These are phyloP conservation scores for Mesorhabditis spiculigera DNA, from an alignment of 2,888 invertebrate genomes.

Conservation along the genomic window DNA sequence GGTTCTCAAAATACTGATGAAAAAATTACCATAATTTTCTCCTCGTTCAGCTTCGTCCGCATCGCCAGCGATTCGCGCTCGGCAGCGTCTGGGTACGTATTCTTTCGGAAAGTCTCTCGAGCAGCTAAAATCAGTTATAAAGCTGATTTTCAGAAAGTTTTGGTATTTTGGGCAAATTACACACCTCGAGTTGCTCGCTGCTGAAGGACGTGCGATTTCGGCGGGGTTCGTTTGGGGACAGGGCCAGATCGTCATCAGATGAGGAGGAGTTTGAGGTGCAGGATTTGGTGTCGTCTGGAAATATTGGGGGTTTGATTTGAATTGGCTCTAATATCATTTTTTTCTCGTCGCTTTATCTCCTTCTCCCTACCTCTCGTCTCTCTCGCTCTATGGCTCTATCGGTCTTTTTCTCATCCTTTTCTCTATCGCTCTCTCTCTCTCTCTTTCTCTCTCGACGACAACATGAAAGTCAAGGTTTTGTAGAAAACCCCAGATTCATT, in stretches of 20 bases:
- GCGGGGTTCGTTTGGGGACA: constrained; percentile 14
- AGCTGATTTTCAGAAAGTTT: no score
- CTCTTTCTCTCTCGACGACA: no score
- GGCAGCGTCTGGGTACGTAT: constrained; percentile 92
- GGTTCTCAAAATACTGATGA: background rate
- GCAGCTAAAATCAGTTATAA: constrained; percentile 69
- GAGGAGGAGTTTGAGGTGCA: constrained; percentile 19
- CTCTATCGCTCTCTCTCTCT: no score
- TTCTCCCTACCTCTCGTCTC: no score
- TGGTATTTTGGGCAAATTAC: background rate
- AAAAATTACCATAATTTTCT: constrained; percentile 78
- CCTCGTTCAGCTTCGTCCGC: constrained; percentile 84
- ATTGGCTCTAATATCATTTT: no score
- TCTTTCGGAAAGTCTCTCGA: constrained; percentile 87
- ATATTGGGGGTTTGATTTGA: background rate
- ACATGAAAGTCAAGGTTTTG: no score
- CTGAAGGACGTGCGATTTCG: constrained; percentile 89
- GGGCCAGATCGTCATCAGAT: constrained; percentile 22
- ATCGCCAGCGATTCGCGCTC: constrained; percentile 87
- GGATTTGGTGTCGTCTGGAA: constrained; percentile 35
- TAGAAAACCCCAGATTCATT: no score
- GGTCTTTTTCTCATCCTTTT: no score
- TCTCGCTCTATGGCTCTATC: no score
- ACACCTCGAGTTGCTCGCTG: constrained; percentile 67
- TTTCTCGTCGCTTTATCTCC: no score